Conservation (phyloP, 1,140 invertebrate species). For the Meteorus sp. region DNA sequence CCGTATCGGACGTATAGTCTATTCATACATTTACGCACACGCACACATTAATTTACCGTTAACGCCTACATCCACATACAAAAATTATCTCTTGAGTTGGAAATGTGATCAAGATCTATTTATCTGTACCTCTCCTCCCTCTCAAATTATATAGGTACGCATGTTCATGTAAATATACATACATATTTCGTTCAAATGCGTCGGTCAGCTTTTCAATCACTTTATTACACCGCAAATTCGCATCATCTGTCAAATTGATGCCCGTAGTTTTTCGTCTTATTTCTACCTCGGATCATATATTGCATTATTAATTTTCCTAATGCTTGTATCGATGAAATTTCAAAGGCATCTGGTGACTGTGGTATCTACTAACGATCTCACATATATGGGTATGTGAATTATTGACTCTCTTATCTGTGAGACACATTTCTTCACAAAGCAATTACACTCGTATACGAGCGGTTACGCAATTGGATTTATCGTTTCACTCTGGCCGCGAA, state of each 20-base stretch:
- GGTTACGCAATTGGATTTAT: not conserved
- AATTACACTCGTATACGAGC: not conserved
- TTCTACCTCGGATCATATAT: too few relatives aligned
- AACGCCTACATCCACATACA: not conserved
- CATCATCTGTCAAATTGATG: not conserved
- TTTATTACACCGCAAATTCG: too few relatives aligned
- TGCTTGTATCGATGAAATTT: not conserved
- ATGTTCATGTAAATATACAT: too few relatives aligned
- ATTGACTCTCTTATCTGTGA: not conserved
- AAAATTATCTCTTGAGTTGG: not conserved
- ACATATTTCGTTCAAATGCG: too few relatives aligned
- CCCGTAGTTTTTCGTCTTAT: too few relatives aligned
- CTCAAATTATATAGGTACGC: not conserved
- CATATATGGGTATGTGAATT: too few relatives aligned
- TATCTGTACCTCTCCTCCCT: too few relatives aligned
- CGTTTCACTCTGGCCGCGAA: constrained; percentile 27
- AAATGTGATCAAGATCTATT: not conserved
- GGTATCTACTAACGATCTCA: not conserved
- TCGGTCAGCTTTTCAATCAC: too few relatives aligned
- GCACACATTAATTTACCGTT: not conserved
- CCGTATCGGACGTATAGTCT: not conserved
- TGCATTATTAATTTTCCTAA: too few relatives aligned
- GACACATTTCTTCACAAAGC: not conserved
- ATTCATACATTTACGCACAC: not conserved
- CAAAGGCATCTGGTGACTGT: not conserved